Percentiles rank a stretch among this genome's conserved stretches.
These are phyloP conservation scores for Bombus pyrosoma DNA, from an alignment of 1,140 invertebrate genomes.

Conservation along the genomic window DNA sequence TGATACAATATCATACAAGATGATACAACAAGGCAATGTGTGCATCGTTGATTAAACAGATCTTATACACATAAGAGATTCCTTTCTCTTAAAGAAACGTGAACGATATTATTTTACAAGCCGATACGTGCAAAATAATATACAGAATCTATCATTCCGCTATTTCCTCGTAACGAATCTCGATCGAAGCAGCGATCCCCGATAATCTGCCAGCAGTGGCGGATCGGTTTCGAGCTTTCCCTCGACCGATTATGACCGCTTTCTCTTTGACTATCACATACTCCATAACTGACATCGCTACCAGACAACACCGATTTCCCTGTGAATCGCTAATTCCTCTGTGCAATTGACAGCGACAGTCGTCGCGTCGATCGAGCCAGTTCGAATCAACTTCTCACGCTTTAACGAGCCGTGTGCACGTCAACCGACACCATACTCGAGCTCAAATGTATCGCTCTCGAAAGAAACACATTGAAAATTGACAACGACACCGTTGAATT, in stretches of 20 bases:
- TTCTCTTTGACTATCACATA: neutral
- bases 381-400: conserved; percentile 18
- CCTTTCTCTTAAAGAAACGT: neutral
- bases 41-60: no score
- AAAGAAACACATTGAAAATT: neutral
- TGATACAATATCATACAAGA: no score
- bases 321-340: neutral
- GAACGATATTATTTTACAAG: no score
- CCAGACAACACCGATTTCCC: neutral
- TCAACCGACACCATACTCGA: neutral
- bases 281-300: neutral
- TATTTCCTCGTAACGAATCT: no score
- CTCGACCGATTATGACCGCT: conserved; percentile 8
- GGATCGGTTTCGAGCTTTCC: conserved; percentile 37
- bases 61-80: no score
- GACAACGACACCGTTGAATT: neutral
- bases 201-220: neutral
- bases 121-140: no score
- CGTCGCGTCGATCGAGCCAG: neutral
- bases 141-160: no score
- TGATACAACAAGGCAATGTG: no score
- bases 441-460: neutral
- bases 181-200: no score
- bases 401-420: neutral
- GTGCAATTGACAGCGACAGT: neutral